Evolutionary conservation across 2,113 vertebrate genomes (phyloP), one percentile per base, ranked within the genome.

Genomic region (Cyprinodon tularosa): DNA sequence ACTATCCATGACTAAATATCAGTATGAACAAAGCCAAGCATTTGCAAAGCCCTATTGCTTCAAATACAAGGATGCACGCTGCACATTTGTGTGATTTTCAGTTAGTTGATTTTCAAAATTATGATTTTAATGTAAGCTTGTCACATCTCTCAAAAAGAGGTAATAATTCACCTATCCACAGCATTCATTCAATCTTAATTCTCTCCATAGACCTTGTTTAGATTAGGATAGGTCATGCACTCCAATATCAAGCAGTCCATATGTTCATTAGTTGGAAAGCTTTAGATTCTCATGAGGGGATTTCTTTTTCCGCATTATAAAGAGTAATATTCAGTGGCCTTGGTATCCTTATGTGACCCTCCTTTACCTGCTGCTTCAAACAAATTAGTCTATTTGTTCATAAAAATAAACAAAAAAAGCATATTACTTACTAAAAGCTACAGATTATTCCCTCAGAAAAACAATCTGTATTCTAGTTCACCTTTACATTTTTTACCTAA

Each of bases 211-310:
- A 45, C 62, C 5, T 10, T 20, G 12, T 12, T 17, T 62, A 17
- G 2, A 22, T 42, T 50, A 66, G n/a, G 39, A 47, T 40, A 38
- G 36, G 77, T 80, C 77, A 74, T 60, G 60, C 66, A 69, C 74
- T 80, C 71, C 42, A 10, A 13, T 39, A 62, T 29, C 42, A 22
- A 69, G 39, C 62, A 62, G 6, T 62, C 20, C 12, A 7, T 14
- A 12, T 71, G 29, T 53, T 71, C 17, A 60, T 12, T 65, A 15
- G 45, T 48, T 44, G n/a, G 40, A 70, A 71, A 44, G 37, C 37
- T 53, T 2, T 8, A 5, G 50, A 53, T 20, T n/a, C 17, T 53
- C 50, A 20, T 2, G 8, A 13, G 42, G 36, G 14, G 37, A 63
- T 39, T 39, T 4, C 14, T 8, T 62, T 38, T 62, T 38, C 61